Conservation (phyloP, 2,888 invertebrate species). For the Nyleta sp. region DNA sequence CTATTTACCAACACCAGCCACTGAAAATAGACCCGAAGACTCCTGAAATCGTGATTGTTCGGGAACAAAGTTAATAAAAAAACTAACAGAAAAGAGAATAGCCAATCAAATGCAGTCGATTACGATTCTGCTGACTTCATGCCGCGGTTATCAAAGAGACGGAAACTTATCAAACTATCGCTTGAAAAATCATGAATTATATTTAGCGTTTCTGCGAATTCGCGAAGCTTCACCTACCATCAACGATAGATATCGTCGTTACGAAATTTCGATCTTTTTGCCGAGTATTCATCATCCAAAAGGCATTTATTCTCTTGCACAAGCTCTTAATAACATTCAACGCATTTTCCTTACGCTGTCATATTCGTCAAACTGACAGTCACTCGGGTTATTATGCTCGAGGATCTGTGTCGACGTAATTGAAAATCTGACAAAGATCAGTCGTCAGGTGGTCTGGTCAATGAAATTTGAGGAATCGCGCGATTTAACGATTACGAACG, state of each 20-base stretch:
- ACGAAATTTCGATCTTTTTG: slow-evolving; percentile 19
- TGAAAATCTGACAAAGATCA: no score
- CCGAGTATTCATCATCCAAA: slow-evolving; percentile 11
- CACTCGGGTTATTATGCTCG: slow-evolving; percentile 1
- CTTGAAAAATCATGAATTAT: neutral
- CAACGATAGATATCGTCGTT: neutral
- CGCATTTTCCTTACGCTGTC: slow-evolving; percentile 16
- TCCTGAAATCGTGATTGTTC: no score
- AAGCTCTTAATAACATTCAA: slow-evolving; percentile 21
- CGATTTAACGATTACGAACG: no score
- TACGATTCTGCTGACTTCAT: no score
- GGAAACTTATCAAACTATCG: slow-evolving; percentile 18
- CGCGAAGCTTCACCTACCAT: slow-evolving; percentile 10
- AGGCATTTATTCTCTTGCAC: slow-evolving; percentile 32
- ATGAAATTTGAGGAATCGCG: no score
- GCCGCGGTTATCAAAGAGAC: no score
- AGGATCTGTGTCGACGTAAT: neutral
- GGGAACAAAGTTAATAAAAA: no score
- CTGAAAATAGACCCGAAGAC: no score
- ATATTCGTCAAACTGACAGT: slow-evolving; percentile 6
- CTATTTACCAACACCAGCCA: no score
- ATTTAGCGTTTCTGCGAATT: slow-evolving; percentile 11
- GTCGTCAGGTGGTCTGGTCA: no score
- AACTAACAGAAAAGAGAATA: no score
- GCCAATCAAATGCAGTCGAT: no score